These are phyloP conservation scores for Perccottus glenii DNA, from an alignment of 2,113 vertebrate species.

Conservation along the genomic window DNA sequence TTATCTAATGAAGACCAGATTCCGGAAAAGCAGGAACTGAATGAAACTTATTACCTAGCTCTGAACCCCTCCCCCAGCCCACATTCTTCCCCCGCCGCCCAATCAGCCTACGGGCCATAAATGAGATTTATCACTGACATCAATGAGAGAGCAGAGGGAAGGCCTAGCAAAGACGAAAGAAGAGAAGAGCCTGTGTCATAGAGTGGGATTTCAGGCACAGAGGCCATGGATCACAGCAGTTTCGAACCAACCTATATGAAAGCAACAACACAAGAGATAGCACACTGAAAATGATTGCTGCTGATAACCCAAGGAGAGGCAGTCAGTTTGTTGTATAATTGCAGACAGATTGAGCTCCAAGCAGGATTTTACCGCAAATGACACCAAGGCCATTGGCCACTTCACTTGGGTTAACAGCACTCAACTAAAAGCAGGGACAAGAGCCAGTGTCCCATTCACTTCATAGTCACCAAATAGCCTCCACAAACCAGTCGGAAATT, in stretches of 20 bases:
- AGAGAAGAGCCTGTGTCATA: conserved; percentile 46
- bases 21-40: conserved; percentile 67
- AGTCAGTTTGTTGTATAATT: not conserved
- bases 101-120: conserved; percentile 72
- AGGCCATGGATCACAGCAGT: conserved; percentile 26
- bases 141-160: conserved; percentile 39
- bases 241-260: conserved; percentile 5
- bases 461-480: conserved; percentile 41
- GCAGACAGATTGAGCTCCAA: conserved; percentile 7
- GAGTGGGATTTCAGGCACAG: conserved; percentile 25
- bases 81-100: conserved; percentile 71
- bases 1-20: conserved; percentile 68
- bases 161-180: conserved; percentile 27
- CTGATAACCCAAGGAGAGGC: not conserved
- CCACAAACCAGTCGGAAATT: conserved; percentile 29
- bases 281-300: not conserved
- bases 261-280: not conserved
- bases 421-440: conserved; percentile 18
- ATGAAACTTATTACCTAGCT: conserved; percentile 65
- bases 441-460: conserved; percentile 39
- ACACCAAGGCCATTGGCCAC: conserved; percentile 41
- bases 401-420: conserved; percentile 17
- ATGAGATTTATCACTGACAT: conserved; percentile 75
- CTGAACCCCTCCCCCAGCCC: conserved; percentile 56
- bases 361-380: conserved; percentile 28